Evolutionary conservation across 2,888 invertebrate genomes (phyloP).

Genomic region (Cantharis rustica): DNA sequence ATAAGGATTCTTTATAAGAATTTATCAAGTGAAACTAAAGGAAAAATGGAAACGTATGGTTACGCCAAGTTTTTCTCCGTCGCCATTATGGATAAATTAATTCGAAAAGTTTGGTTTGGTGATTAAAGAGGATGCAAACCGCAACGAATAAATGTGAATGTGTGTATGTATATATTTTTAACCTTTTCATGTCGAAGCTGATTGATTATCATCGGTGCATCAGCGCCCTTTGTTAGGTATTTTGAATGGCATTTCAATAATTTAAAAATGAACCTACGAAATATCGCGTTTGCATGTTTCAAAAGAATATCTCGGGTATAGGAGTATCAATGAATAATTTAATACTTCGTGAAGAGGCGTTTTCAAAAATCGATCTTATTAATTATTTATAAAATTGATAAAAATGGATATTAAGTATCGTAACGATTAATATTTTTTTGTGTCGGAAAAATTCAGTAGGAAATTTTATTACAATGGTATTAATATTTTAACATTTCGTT

Average conservation of each 20-base stretch:
- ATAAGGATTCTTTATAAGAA: neutral
- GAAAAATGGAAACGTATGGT: neutral
- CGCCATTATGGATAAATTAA: neutral
- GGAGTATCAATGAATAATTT: conserved; percentile 16
- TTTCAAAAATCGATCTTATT: conserved; percentile 4
- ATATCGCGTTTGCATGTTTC: conserved; percentile 9
- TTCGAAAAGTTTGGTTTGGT: neutral
- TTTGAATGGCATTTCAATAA: conserved; percentile 3
- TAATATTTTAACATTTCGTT: neutral
- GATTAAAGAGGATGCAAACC: conserved; percentile 5
- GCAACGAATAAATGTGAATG: neutral
- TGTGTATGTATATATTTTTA: conserved; percentile 1
- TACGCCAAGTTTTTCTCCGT: neutral
- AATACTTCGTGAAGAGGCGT: conserved; percentile 2
- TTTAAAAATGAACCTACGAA: conserved; percentile 9
- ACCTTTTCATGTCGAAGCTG: conserved; percentile 16
- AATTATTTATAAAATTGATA: conserved; percentile 14
- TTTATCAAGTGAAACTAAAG: neutral
- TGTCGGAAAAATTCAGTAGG: neutral
- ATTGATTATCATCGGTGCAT: conserved; percentile 11
- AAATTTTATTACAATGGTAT: neutral
- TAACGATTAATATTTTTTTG: neutral
- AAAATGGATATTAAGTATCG: neutral
- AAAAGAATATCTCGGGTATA: conserved; percentile 8
- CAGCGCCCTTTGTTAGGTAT: conserved; percentile 4